Percentiles rank a stretch among this genome's conserved stretches.
Evolutionary conservation across 2,888 invertebrate genomes (phyloP).

Genomic region (Ceratothoa steindachneri): DNA sequence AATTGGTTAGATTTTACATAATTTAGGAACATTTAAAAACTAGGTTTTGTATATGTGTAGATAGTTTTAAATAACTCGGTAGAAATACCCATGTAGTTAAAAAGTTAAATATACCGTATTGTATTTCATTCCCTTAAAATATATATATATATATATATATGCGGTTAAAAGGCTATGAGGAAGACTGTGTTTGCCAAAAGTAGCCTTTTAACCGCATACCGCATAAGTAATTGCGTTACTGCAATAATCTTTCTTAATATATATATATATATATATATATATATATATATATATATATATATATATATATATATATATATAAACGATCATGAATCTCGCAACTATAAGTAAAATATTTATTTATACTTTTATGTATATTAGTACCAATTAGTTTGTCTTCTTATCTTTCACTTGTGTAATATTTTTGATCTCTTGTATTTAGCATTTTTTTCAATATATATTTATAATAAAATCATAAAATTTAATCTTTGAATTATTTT

Average conservation of each 20-base stretch:
- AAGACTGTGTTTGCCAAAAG: too few species aligned
- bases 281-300: background rate
- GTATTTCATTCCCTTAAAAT: background rate
- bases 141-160: background rate
- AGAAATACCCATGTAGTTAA: background rate
- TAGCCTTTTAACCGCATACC: background rate
- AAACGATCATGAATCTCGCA: background rate
- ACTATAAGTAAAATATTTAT: background rate
- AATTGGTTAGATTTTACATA: conserved; percentile 9
- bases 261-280: background rate
- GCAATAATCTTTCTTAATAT: background rate
- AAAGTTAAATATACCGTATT: background rate
- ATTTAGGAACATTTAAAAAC: background rate
- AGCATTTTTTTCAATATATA: background rate
- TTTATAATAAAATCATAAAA: background rate
- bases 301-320: background rate
- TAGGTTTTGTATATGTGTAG: conserved; percentile 29
- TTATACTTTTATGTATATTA: background rate
- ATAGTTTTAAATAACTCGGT: conserved; percentile 7
- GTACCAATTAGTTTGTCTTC: background rate
- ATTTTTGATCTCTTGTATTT: background rate
- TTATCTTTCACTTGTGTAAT: background rate
- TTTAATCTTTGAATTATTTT: background rate
- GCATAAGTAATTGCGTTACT: background rate
- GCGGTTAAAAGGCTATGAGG: background rate